Conservation (phyloP, 1,140 invertebrate species). For the Leucophenga varia region DNA sequence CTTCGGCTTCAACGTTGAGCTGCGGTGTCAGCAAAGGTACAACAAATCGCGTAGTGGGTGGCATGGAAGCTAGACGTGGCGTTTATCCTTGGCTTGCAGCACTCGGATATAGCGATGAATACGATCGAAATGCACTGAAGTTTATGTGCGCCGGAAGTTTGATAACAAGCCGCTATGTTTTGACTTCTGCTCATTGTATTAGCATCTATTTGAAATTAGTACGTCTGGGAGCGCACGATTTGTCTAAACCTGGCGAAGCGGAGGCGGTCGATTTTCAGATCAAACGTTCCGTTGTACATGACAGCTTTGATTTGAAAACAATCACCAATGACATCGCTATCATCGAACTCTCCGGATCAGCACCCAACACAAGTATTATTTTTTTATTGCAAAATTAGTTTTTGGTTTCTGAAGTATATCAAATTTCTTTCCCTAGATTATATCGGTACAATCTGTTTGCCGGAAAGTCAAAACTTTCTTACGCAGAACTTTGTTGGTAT, state of each 20-base stretch:
- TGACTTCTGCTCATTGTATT: constrained; percentile 86
- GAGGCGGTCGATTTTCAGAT: constrained; percentile 66
- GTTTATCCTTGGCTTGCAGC: constrained; percentile 74
- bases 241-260: constrained; percentile 63
- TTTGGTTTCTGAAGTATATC: too few species aligned
- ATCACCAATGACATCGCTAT: constrained; percentile 78
- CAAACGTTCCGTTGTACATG: constrained; percentile 63
- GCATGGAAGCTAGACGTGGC: constrained; percentile 53
- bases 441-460: constrained; percentile 73
- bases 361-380: constrained; percentile 10
- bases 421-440: too few species aligned
- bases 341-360: constrained; percentile 59
- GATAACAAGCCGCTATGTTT: constrained; percentile 69
- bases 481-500: constrained; percentile 56
- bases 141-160: constrained; percentile 83
- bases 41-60: constrained; percentile 56
- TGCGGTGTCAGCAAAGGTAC: constrained; percentile 46
- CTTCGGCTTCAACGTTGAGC: too few species aligned
- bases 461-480: constrained; percentile 58
- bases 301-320: constrained; percentile 64
- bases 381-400: too few species aligned
- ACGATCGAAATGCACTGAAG: constrained; percentile 54
- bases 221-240: constrained; percentile 70
- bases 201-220: constrained; percentile 29
- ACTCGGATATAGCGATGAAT: constrained; percentile 63